phyloP scores from a whole-genome alignment of 2,888 invertebrate species.

The Diachrysia chrysitis region DNA sequence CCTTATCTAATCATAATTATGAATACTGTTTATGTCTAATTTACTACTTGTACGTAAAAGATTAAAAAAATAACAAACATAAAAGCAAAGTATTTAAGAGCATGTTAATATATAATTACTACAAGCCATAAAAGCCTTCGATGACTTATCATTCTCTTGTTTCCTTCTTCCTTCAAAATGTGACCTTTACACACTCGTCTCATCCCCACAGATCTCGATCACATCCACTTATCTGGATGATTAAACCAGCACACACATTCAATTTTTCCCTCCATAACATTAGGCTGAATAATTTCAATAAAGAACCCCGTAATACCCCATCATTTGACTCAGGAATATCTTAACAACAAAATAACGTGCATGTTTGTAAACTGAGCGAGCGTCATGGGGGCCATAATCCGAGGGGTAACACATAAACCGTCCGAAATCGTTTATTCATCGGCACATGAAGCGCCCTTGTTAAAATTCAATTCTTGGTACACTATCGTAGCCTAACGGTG shows the following conservation, averaged over 20 bases:
- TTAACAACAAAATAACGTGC: conserved; percentile 52
- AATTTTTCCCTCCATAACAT: conserved; percentile 41
- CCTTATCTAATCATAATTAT: too few species aligned
- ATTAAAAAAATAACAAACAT: too few species aligned
- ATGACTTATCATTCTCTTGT: not conserved
- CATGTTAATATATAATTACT: too few species aligned
- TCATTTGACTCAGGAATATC: conserved; percentile 41
- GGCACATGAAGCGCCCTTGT: conserved; percentile 79
- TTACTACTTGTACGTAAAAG: too few species aligned
- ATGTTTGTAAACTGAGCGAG: conserved; percentile 51
- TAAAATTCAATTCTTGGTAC: conserved; percentile 77
- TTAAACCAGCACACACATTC: conserved; percentile 21
- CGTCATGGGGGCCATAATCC: conserved; percentile 68
- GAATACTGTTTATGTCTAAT: too few species aligned
- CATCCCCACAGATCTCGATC: not conserved
- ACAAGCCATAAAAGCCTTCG: not conserved
- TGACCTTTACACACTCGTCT: not conserved
- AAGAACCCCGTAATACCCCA: conserved; percentile 49
- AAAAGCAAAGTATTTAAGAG: too few species aligned
- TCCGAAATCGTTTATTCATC: conserved; percentile 83
- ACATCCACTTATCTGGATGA: conserved; percentile 2
- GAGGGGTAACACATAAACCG: conserved; percentile 75
- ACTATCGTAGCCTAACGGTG: conserved; percentile 6
- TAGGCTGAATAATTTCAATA: conserved; percentile 53
- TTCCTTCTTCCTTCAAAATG: not conserved